These are phyloP conservation scores for Drosophila koepferae DNA, from an alignment of 2,888 invertebrate genomes.

Conservation along the genomic window DNA sequence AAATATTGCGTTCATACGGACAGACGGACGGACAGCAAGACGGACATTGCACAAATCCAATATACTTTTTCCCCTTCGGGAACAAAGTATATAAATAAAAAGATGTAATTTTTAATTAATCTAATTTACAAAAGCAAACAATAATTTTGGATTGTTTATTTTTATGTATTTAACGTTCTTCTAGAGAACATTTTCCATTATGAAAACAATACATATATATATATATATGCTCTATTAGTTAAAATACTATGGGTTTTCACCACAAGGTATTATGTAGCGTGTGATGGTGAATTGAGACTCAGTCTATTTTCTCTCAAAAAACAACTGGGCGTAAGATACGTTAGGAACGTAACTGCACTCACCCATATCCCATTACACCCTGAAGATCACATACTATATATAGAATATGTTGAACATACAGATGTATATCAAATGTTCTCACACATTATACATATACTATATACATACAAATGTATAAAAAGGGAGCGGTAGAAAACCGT, in stretches of 20 bases:
- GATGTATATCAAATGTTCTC: not conserved
- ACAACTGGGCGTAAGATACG: constrained; percentile 21
- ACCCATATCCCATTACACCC: constrained; percentile 6
- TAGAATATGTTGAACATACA: constrained; percentile 4
- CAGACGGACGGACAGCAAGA: too few species aligned
- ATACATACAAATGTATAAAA: constrained; percentile 2
- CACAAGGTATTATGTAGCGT: constrained; percentile 24
- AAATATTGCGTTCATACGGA: too few species aligned
- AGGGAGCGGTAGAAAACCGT: not conserved
- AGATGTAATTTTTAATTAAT: constrained; percentile 13
- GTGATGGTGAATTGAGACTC: constrained; percentile 47
- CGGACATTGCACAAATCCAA: too few species aligned
- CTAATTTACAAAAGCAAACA: constrained; percentile 3
- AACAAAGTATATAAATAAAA: too few species aligned
- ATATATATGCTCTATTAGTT: constrained; percentile 7
- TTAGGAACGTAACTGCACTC: not conserved
- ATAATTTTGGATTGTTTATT: not conserved
- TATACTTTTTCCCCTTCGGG: too few species aligned
- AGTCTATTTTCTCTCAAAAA: constrained; percentile 57
- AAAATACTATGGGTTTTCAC: constrained; percentile 22
- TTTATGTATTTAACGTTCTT: not conserved
- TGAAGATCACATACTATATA: constrained; percentile 18
- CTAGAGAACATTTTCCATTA: not conserved
- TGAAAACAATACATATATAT: constrained; percentile 1
- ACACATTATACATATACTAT: constrained; percentile 6